These are phyloP conservation scores for Porphyrio hochstetteri DNA, from an alignment of 2,113 vertebrate species.

Conservation along the genomic window DNA sequence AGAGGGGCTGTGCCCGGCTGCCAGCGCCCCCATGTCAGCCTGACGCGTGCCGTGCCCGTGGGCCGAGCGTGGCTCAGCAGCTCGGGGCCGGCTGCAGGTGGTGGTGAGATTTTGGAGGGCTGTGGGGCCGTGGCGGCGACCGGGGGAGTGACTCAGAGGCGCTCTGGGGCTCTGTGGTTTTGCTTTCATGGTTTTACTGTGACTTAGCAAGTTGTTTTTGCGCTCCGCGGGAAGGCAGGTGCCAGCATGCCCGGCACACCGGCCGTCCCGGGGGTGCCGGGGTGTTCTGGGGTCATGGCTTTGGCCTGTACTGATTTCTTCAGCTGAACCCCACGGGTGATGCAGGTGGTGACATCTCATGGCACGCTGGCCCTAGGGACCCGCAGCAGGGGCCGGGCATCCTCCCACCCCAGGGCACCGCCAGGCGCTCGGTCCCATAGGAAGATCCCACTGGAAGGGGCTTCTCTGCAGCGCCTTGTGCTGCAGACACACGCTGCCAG, in stretches of 20 bases:
- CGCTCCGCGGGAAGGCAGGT: conserved; percentile 75
- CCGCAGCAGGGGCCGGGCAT: not conserved
- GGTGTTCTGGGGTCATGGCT: accelerated
- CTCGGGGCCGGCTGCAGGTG: conserved; percentile 71
- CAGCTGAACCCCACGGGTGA: not conserved
- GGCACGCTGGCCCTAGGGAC: not conserved
- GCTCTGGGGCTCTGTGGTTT: conserved; percentile 82
- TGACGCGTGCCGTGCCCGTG: accelerated
- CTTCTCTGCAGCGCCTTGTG: not conserved
- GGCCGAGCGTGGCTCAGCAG: conserved; percentile 26
- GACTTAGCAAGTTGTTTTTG: conserved; percentile 76
- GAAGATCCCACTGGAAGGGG: not conserved
- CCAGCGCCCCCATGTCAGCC: accelerated
- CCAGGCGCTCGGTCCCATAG: accelerated
- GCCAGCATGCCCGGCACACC: conserved; percentile 6
- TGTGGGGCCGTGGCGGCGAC: conserved; percentile 55
- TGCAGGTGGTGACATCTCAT: accelerated
- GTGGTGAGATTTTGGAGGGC: conserved; percentile 65
- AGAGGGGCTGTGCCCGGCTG: not conserved
- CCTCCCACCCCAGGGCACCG: accelerated
- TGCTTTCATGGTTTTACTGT: conserved; percentile 83
- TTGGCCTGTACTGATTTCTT: not conserved
- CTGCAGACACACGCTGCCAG: not conserved
- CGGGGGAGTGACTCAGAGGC: conserved; percentile 75
- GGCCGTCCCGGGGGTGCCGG: accelerated